Evolutionary conservation across 2,797 vertebrate genomes (phyloP), one percentile per base, ranked within the genome.

Genomic region (Cryptoprocta ferox): DNA sequence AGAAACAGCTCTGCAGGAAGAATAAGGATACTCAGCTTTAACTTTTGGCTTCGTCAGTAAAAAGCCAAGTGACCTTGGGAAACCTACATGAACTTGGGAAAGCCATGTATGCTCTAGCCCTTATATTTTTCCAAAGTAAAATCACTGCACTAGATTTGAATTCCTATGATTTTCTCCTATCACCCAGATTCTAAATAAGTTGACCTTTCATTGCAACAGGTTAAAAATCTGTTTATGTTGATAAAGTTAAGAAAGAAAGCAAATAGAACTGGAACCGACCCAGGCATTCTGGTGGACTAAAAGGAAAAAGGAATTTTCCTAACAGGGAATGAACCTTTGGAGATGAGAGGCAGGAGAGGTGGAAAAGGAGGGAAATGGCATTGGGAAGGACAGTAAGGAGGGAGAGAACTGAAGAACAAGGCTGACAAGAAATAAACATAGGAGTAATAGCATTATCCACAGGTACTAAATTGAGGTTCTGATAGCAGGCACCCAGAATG

Each of bases 81-180:
- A 78, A 70, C 15, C 37, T 81, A 4, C 35, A 13, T n/a, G 70
- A 91, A 50, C 18, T 63, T 85, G 53, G 53, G 35, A 48, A 92
- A 83, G 48, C n/a, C 24, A 14, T 12, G n/a, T 78, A 19, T 30
- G 1, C 13, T 63, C 50, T 37, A 19, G 48, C 3, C 21, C 18
- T 86, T 80, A 85, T n/a, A 48, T 48, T 88, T 87, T 84, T 45
- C 71, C 7, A 79, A 63, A 32, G 32, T 88, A 79, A 93, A 96
- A 81, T 65, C 42, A 84, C 71, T 14, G 6, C 70, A 56, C 15
- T 48, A 59, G 37, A 37, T 45, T 18, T 71, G 32, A 65, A 65
- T 82, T 91, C 59, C 61, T 71, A 50, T n/a, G 50, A 13, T 48
- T 76, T 76, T 76, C 42, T 42, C 84, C 28, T 24, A 35, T 50